A percentile compares a stretch with the other conserved stretches of the same genome.
Conservation (phyloP, 2,888 invertebrate species). For the Lithophane socia region DNA sequence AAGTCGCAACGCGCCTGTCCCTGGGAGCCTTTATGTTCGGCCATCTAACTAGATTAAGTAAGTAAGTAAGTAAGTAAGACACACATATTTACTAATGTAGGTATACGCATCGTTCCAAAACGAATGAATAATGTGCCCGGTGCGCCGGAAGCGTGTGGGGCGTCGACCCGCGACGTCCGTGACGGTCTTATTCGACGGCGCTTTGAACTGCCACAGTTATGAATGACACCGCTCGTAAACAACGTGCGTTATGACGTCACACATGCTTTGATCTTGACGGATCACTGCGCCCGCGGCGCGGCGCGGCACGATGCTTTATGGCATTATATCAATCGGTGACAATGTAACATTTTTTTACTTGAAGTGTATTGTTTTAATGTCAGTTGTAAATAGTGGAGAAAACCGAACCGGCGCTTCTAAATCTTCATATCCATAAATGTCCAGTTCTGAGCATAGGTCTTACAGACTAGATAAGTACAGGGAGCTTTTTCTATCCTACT, state of each 20-base stretch:
- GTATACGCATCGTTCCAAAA: neutral
- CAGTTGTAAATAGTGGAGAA: neutral
- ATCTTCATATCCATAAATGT: neutral
- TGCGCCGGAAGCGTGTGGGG: neutral
- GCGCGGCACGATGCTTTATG: neutral
- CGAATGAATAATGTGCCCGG: neutral
- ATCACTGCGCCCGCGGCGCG: constrained; percentile 26
- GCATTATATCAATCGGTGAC: constrained; percentile 35
- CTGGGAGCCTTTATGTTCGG: too few species aligned
- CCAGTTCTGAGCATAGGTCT: neutral
- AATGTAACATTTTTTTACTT: neutral
- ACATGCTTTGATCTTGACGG: constrained; percentile 60
- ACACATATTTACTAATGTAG: neutral
- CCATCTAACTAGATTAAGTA: too few species aligned
- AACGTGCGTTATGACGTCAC: constrained; percentile 55
- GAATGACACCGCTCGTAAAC: constrained; percentile 58
- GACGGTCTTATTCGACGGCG: constrained; percentile 42
- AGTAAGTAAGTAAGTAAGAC: too few species aligned
- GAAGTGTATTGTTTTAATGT: constrained; percentile 1
- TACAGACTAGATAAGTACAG: neutral
- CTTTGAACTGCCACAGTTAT: constrained; percentile 56
- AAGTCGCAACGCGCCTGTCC: too few species aligned
- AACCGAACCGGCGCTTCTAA: neutral
- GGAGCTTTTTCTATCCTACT: neutral
- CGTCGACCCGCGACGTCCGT: constrained; percentile 30